Evolutionary conservation across 2,797 vertebrate genomes (phyloP), one percentile per base, ranked within the genome.

Genomic region (Pogoniulus pusillus): DNA sequence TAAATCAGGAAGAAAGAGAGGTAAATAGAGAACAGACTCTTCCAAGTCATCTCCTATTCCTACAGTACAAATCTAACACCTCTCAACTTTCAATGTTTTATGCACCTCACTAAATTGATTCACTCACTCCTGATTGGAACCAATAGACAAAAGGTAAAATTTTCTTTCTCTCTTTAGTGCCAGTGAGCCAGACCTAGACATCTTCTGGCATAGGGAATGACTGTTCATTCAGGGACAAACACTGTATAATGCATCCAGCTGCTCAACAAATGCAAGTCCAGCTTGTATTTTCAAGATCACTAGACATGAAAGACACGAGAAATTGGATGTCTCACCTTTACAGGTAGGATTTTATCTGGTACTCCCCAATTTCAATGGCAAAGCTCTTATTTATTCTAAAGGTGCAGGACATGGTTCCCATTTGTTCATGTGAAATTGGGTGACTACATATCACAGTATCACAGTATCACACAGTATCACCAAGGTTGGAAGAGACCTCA

Each of bases 21-120:
- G 22, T 47, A 95, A 95, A 91, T 88, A 79, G 93, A 91, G 88
- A 93, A 76, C 64, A 94, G 82, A 35, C 34, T 82, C 27, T 82
- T 88, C 69, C 76, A 81, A 88, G 71, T 27, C 3, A 0, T 60
- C 80, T 69, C 60, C n/a, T 74, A 35, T 58, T 90, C 22, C 58
- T 88, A 32, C 32, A 84, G 84, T 1, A 15, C 49, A 90, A 92
- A 74, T 51, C 37, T 71, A 94, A 86, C 71, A 84, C 47, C 19
- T 90, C 63, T 72, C 62, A 90, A 35, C 12, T 71, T 90, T n/a
- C 74, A 53, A 7, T 35, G 43, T 88, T 91, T 87, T 77, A 79
- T 0, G 0, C 66, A 41, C 37, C 59, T 74, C 30, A 23, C 55
- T 75, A 53, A 64, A 86, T 75, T 51, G 32, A 87, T 89, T 81